Base-by-base conservation (phyloP, 2,888 invertebrate genomes). In the Apamea crenata region DNA sequence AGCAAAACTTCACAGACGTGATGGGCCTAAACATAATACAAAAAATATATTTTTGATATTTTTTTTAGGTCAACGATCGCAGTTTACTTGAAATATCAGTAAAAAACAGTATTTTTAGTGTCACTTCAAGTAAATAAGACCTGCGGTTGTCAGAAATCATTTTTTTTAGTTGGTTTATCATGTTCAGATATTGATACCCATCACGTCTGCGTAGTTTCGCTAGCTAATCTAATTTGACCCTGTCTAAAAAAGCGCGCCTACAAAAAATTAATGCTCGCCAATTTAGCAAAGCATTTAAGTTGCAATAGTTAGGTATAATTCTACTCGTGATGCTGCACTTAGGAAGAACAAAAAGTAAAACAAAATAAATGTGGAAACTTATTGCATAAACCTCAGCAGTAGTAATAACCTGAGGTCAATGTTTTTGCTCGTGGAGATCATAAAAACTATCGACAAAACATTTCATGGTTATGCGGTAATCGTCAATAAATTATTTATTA, bases 391-490 rank as follows among this genome's bases (percentile, higher is more conserved):
- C 56, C 61, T 36, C 83, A 56, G 50, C 32, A n/a, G 29, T 32
- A 50, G 32, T 73, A 66, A 71, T 63, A 71, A 65, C 29, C 68
- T 50, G 67, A 83, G 83, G 83, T 84, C 69, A 72, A 78, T 50
- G 72, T 78, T 86, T 84, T 86, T 86, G 66, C 59, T 50, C 72
- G 44, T 21, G 10, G 63, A 61, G 18, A 65, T 74, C 69, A 65
- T 80, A 81, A 77, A 85, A 79, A 83, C 75, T 74, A 85, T 85
- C 40, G 74, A 50, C 74, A 63, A 69, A 84, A 87, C 73, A 83
- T 87, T 85, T 87, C 87, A 85, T 80, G 84, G 87, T 50, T 74
- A 67, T 66, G 78, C 32, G 63, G 83, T 67, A 79, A 86, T 69
- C 56, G 32, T 78, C 83, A 61, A 78, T 71, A 78, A 86, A 78